Evolutionary conservation across 2,888 invertebrate genomes (phyloP), one percentile per base, ranked within the genome.

Genomic region (Germaria angustata): DNA sequence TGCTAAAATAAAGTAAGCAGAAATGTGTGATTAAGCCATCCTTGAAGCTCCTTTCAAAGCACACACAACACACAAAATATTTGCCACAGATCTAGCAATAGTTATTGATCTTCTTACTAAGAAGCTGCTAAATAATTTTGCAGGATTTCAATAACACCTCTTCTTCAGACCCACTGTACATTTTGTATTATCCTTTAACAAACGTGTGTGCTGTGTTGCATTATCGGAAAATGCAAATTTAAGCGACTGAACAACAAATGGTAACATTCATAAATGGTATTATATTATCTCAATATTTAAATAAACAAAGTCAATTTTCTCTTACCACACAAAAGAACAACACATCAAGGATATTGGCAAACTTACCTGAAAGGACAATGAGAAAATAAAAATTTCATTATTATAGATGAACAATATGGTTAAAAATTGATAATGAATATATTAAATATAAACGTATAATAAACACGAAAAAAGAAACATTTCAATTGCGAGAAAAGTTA

Each of bases 281-380:
- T 28, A 9, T 57, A 63, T 63, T 78, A 77, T 69, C 36, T 46
- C 53, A 20, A 11, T 17, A 51, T 79, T 57, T 59, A 55, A 17
- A n/a, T 15, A 20, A 32, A 39, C 34, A 57, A 39, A 28, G 63
- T 39, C 46, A 49, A 39, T 3, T 28, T n/a, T 55, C 72, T 66
- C 72, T 79, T 66, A 72, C 79, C 79, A 65, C 39, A 3, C 3
- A 6, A 28, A 15, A 34, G 7, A 5, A 63, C 6, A 28, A 63
- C 24, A 72, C 20, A 61, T 49, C 57, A 49, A 51, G 72, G 59
- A 59, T 51, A 72, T 66, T 79, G 17, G 66, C 51, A 34, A 41
- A 59, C 51, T 41, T 79, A 79, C 65, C 79, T 79, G 79, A 17
- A 79, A 72, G 9, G 34, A 79, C 65, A 79, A 39, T 15, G 65